These are phyloP conservation scores for Himalopsyche phryganea DNA, from an alignment of 1,140 invertebrate genomes.

Conservation along the genomic window DNA sequence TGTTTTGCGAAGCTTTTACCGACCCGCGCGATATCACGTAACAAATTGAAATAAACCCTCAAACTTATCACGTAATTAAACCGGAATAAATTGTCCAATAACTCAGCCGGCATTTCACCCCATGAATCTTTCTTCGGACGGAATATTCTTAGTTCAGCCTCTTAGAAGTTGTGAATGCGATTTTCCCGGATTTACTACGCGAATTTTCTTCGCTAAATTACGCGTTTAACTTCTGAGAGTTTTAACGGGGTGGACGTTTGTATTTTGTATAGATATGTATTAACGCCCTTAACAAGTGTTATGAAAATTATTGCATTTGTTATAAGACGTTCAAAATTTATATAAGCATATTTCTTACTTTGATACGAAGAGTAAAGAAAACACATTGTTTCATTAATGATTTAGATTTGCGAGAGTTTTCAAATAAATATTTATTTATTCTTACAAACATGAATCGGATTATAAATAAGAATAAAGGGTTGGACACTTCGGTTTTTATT, in stretches of 20 bases:
- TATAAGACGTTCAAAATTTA: too few species aligned
- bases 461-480: too few species aligned
- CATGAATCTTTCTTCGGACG: slow-evolving; percentile 7
- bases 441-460: too few species aligned
- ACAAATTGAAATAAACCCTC: slow-evolving; percentile 31
- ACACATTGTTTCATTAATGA: too few species aligned
- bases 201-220: slow-evolving; percentile 34
- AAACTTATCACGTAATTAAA: slow-evolving; percentile 33
- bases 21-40: slow-evolving; percentile 18
- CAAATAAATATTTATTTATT: too few species aligned
- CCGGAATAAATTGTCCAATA: slow-evolving; percentile 27
- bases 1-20: slow-evolving; percentile 13
- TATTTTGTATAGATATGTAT: too few species aligned
- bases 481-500: too few species aligned
- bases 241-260: slow-evolving; percentile 3
- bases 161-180: not conserved
- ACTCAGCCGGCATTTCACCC: slow-evolving; percentile 17
- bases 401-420: too few species aligned
- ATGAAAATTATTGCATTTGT: too few species aligned
- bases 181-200: slow-evolving; percentile 29
- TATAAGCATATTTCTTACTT: too few species aligned
- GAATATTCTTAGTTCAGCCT: not conserved
- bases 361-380: too few species aligned
- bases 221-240: slow-evolving; percentile 26
- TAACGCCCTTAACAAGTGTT: too few species aligned